Percentiles rank a stretch among this genome's conserved stretches.
These are phyloP conservation scores for Mechanitis messenoides DNA, from an alignment of 2,888 invertebrate species.

Conservation along the genomic window DNA sequence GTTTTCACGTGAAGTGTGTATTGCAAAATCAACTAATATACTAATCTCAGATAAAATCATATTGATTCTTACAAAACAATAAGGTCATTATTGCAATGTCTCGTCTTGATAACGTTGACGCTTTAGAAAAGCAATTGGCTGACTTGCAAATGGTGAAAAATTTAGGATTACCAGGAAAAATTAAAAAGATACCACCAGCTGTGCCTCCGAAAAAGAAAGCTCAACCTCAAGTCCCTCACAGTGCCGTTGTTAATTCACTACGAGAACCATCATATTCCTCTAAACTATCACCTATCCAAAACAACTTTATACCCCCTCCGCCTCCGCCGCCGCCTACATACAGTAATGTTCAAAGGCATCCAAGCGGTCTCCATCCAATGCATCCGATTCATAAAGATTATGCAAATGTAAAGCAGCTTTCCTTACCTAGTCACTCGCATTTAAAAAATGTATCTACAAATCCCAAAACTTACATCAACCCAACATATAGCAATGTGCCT, in stretches of 20 bases:
- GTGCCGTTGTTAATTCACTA: conserved; percentile 81
- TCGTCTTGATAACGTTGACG: conserved; percentile 74
- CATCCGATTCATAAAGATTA: conserved; percentile 51
- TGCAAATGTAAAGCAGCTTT: conserved; percentile 52
- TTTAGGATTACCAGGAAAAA: conserved; percentile 44
- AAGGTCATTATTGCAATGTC: conserved; percentile 46
- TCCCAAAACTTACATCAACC: conserved; percentile 45
- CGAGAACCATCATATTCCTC: conserved; percentile 86
- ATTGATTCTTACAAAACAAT: not conserved
- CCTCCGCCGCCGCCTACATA: conserved; percentile 51
- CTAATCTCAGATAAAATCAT: too few relatives aligned
- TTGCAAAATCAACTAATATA: too few relatives aligned
- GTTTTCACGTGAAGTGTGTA: too few relatives aligned
- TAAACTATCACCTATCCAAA: conserved; percentile 61
- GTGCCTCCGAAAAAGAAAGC: conserved; percentile 88
- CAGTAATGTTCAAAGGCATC: conserved; percentile 38
- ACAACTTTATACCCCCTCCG: conserved; percentile 32
- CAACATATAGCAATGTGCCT: conserved; percentile 78
- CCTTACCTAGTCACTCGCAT: conserved; percentile 38
- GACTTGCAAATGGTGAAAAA: conserved; percentile 79
- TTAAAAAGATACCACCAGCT: conserved; percentile 83
- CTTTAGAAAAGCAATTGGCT: conserved; percentile 83
- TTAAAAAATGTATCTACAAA: conserved; percentile 39
- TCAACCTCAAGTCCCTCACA: conserved; percentile 83
- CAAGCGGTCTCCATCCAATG: conserved; percentile 35